Percentiles rank a stretch among this genome's conserved stretches.
Evolutionary conservation across 2,888 invertebrate species (phyloP).

Genomic region (Drepanosiphum platanoidis): DNA sequence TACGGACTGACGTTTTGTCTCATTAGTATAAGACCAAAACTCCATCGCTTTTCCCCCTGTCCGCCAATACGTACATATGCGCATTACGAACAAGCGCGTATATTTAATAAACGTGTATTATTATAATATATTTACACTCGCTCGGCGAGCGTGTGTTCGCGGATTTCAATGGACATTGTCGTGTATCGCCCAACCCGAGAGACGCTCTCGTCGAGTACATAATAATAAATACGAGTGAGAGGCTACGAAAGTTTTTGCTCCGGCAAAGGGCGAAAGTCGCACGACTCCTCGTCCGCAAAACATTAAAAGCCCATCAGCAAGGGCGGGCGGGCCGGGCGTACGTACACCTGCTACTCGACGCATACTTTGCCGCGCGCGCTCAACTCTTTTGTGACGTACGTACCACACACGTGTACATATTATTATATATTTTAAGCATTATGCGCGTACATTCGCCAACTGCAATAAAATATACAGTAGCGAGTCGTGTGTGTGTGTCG

Average conservation of each 20-base stretch:
- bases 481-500: neutral
- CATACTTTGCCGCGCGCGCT: constrained; percentile 6
- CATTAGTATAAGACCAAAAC: too few relatives aligned
- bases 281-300: constrained; percentile 31
- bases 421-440: neutral
- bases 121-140: too few relatives aligned
- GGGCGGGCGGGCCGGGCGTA: too few relatives aligned
- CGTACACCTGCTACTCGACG: neutral
- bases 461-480: neutral
- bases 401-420: neutral
- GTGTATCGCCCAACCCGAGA: neutral
- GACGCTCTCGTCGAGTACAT: neutral
- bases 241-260: neutral
- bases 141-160: too few relatives aligned
- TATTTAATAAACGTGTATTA: too few relatives aligned
- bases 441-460: neutral
- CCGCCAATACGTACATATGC: too few relatives aligned
- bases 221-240: neutral
- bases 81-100: too few relatives aligned
- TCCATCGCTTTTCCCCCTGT: too few relatives aligned
- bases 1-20: too few relatives aligned
- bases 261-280: constrained; percentile 8
- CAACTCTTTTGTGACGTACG: constrained; percentile 21
- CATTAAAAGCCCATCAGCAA: constrained; percentile 49
- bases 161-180: neutral